These are phyloP conservation scores for Agonopterix arenella DNA, from an alignment of 2,888 invertebrate species.

Conservation along the genomic window DNA sequence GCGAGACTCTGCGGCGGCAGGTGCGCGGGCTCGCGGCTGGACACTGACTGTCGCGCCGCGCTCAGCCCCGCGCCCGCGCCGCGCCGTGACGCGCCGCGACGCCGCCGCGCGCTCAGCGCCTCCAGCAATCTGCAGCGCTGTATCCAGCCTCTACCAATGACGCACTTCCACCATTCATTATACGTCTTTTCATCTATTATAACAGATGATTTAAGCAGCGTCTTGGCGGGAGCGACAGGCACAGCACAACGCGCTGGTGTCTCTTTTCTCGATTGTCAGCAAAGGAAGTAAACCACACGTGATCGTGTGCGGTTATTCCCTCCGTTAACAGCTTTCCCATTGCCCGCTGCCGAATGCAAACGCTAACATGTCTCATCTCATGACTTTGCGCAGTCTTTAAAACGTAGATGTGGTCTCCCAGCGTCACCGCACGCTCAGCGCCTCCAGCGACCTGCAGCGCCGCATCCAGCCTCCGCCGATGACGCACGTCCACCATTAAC, in stretches of 20 bases:
- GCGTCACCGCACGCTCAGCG: constrained; percentile 4
- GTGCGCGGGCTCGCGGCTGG: constrained; percentile 52
- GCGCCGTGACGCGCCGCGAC: constrained; percentile 9
- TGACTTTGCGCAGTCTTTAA: no score
- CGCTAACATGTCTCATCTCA: no score
- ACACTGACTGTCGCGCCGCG: constrained; percentile 36
- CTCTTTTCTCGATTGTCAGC: no score
- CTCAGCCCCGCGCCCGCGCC: constrained; percentile 12
- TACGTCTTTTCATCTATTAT: no score
- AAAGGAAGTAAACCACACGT: no score
- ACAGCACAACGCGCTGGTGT: no score
- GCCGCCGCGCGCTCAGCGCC: constrained; percentile 5
- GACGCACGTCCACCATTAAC: constrained; percentile 19
- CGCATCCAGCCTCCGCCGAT: constrained; percentile 11
- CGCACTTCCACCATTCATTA: constrained; percentile 15
- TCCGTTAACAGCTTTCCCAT: no score
- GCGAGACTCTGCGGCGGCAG: constrained; percentile 30
- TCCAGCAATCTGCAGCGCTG: constrained; percentile 13
- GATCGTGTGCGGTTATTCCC: no score
- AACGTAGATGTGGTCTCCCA: no score
- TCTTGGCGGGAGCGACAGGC: no score
- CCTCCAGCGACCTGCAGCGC: constrained; percentile 11
- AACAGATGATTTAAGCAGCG: no score
- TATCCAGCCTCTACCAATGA: constrained; percentile 14
- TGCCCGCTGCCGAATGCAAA: no score